Evolutionary conservation across 2,113 vertebrate genomes (phyloP), one percentile per base, ranked within the genome.

Genomic region (Gambusia holbrooki): DNA sequence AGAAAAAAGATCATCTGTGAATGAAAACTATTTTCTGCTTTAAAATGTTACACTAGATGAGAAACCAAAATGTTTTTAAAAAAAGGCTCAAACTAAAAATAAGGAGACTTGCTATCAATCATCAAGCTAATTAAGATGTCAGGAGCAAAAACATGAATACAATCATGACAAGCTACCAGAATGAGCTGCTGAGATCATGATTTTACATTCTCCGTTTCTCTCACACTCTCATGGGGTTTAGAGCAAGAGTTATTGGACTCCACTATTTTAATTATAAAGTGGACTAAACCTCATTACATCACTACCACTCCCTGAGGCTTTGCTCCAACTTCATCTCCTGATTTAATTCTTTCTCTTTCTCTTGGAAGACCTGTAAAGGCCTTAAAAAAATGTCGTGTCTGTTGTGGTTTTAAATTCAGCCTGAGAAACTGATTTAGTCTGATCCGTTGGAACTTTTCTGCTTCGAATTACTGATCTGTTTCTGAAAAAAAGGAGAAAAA

Each of bases 191-290:
- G 13, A 14, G 62, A 28, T 73, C 62, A 69, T 25, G 37, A 35
- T 62, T 71, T 48, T 22, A 33, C 28, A 22, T 58, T 54, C n/a
- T 45, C 58, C 4, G 10, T 12, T 12, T 69, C 14, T 22, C n/a
- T 45, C 54, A 42, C 42, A 32, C 33, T 65, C 45, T 30, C 45
- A 11, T 19, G 35, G 27, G 61, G 32, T 29, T 71, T 72, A 17
- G 64, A 58, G 72, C 22, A 35, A 10, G 66, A 28, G 32, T 82
- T 61, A 68, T 42, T 80, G 76, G 61, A 71, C 73, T 84, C 37
- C n/a, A 60, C 54, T 7, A 25, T 67, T 81, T 75, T 83, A 84
- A 87, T 89, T 67, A 72, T 64, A 51, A 71, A 66, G 68, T 69
- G 63, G 64, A 69, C 78, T 30, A 28, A 69, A 29, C 62, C 66